Conservation (phyloP, 2,113 vertebrate genomes). For the Tautogolabrus adspersus region DNA sequence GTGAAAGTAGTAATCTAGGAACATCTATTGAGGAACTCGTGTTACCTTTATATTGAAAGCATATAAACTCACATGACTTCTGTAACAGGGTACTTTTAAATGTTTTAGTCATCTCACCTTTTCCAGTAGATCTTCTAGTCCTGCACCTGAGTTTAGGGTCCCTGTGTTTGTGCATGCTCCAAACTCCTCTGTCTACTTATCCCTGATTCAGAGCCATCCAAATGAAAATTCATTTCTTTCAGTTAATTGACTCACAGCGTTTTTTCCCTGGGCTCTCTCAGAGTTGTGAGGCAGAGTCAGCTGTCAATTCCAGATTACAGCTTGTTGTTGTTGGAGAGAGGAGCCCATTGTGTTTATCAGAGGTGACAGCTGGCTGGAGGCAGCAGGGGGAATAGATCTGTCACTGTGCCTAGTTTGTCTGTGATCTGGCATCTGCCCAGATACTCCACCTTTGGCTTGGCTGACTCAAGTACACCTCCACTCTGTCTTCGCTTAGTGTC, state of each 20-base stretch:
- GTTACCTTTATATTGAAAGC: no score
- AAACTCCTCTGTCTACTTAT: slow-evolving; percentile 31
- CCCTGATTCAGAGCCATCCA: slow-evolving; percentile 38
- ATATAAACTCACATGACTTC: no score
- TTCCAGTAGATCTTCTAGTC: neutral
- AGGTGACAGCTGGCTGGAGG: slow-evolving; percentile 76
- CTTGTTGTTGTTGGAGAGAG: slow-evolving; percentile 66
- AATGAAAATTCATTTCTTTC: slow-evolving; percentile 52
- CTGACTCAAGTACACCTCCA: slow-evolving; percentile 38
- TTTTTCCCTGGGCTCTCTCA: slow-evolving; percentile 45
- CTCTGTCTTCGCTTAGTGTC: slow-evolving; percentile 23
- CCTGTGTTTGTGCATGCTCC: neutral
- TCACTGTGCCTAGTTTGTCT: slow-evolving; percentile 73
- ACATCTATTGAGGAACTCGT: no score
- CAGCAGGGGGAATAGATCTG: slow-evolving; percentile 72
- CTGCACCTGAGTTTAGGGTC: slow-evolving; percentile 3
- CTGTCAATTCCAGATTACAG: slow-evolving; percentile 76
- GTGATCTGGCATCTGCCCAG: slow-evolving; percentile 68
- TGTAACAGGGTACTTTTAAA: neutral
- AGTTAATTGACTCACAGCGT: slow-evolving; percentile 66
- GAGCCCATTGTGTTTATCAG: slow-evolving; percentile 74
- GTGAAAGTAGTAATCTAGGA: no score
- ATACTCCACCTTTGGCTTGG: slow-evolving; percentile 66
- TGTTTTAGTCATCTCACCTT: neutral
- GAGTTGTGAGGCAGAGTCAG: slow-evolving; percentile 67